Conservation (phyloP, 2,797 vertebrate genomes). For the Ctenopoma kingsleyae region DNA sequence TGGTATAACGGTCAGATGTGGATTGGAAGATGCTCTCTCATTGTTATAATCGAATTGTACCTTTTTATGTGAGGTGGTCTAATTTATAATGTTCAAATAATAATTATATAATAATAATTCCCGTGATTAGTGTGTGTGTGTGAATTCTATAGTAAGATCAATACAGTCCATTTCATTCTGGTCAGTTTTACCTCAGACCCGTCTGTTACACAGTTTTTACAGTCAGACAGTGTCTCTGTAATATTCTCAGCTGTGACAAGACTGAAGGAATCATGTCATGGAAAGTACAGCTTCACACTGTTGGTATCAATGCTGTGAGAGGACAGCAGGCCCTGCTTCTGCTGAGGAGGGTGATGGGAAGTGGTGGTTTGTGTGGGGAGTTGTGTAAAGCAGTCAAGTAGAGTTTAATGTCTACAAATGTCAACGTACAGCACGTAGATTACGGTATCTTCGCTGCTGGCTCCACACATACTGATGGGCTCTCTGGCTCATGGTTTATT, state of each 20-base stretch:
- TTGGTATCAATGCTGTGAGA: conserved; percentile 49
- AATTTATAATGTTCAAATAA: too few relatives aligned
- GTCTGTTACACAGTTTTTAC: conserved; percentile 25
- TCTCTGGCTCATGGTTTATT: conserved; percentile 74
- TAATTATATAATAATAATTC: too few relatives aligned
- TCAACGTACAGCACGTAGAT: not conserved
- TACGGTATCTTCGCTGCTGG: conserved; percentile 3
- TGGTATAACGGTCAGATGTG: conserved; percentile 7
- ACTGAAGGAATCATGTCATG: conserved; percentile 54
- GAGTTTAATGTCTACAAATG: conserved; percentile 10
- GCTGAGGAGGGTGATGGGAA: conserved; percentile 10
- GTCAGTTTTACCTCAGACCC: conserved; percentile 16
- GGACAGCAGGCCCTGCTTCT: conserved; percentile 36
- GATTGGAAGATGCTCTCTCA: too few relatives aligned
- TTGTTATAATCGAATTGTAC: too few relatives aligned
- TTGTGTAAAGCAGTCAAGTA: conserved; percentile 8
- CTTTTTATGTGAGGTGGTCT: not conserved
- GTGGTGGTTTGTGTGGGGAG: not conserved
- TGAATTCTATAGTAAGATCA: not conserved
- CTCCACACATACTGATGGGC: conserved; percentile 42
- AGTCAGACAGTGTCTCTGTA: conserved; percentile 30
- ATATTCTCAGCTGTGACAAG: conserved; percentile 34
- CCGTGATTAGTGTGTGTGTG: not conserved
- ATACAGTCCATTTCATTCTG: not conserved
- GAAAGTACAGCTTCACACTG: conserved; percentile 51